A percentile compares a stretch with the other conserved stretches of the same genome.
Conservation (phyloP, 1,140 invertebrate species). For the Drosophila obscura region DNA sequence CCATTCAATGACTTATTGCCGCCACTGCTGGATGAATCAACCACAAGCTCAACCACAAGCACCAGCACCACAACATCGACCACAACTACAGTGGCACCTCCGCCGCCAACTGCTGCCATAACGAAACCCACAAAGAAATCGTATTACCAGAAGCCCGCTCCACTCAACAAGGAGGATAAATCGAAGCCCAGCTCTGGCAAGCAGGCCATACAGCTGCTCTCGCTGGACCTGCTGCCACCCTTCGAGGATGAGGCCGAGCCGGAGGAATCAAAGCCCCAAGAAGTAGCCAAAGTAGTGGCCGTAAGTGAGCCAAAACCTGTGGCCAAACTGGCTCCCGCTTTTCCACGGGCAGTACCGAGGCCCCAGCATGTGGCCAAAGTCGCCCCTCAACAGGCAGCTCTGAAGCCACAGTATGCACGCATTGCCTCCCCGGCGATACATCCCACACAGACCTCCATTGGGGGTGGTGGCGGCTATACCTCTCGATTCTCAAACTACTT, state of each 20-base stretch:
- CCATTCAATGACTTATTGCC: conserved; percentile 80
- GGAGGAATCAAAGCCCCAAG: conserved; percentile 13
- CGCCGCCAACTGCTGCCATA: neutral
- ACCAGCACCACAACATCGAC: conserved; percentile 21
- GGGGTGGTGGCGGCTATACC: conserved; percentile 4
- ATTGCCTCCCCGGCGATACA: conserved; percentile 5
- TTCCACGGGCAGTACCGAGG: neutral
- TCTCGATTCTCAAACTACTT: conserved; percentile 62
- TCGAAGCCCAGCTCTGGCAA: conserved; percentile 28
- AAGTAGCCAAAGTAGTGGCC: conserved; percentile 6
- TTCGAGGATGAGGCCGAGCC: conserved; percentile 45
- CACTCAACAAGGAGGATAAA: conserved; percentile 25
- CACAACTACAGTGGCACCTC: conserved; percentile 14
- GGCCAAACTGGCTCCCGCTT: neutral
- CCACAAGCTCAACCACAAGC: conserved; percentile 28
- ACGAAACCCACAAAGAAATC: conserved; percentile 72
- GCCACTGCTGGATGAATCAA: conserved; percentile 56
- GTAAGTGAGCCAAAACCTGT: conserved; percentile 7
- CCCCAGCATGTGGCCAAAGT: conserved; percentile 9
- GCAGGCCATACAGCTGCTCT: conserved; percentile 35
- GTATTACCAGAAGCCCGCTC: conserved; percentile 54
- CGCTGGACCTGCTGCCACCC: conserved; percentile 63
- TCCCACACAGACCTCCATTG: conserved; percentile 2
- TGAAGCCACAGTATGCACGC: conserved; percentile 28
- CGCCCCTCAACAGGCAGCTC: neutral